phyloP scores from a whole-genome alignment of 1,140 invertebrate genomes.

The Steinernema feltiae region DNA sequence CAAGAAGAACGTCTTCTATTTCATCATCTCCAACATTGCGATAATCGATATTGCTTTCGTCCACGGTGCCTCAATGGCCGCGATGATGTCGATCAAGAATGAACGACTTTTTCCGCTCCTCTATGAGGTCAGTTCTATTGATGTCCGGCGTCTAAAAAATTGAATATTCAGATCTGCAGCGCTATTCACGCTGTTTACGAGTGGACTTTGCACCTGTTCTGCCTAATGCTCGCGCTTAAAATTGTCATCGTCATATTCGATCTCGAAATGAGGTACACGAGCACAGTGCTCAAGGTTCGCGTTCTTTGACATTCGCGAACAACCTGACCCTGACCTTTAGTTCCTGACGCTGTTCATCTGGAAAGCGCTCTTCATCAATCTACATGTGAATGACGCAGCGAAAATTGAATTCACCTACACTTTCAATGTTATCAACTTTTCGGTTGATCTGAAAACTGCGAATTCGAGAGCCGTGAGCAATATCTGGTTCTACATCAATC shows the following conservation, averaged over 20 bases:
- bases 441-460: background rate
- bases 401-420: background rate
- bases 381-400: background rate
- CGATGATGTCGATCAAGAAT: too few relatives aligned
- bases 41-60: too few relatives aligned
- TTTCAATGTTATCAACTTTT: conserved; percentile 1
- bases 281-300: background rate
- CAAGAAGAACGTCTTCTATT: too few relatives aligned
- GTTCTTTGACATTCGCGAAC: too few relatives aligned
- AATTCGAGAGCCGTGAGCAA: background rate
- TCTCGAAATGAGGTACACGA: background rate
- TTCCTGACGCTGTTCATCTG: background rate
- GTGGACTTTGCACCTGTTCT: background rate
- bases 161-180: background rate
- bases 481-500: background rate
- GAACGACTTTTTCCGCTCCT: too few relatives aligned
- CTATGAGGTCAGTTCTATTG: too few relatives aligned
- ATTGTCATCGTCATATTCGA: background rate
- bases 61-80: too few relatives aligned
- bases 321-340: too few relatives aligned
- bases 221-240: background rate
- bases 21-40: too few relatives aligned
- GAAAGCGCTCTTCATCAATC: background rate
- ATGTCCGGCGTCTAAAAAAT: too few relatives aligned
- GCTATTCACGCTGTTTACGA: conserved; percentile 2